Conservation (phyloP, 2,888 invertebrate genomes). For the Acrocyrtus sp. region DNA sequence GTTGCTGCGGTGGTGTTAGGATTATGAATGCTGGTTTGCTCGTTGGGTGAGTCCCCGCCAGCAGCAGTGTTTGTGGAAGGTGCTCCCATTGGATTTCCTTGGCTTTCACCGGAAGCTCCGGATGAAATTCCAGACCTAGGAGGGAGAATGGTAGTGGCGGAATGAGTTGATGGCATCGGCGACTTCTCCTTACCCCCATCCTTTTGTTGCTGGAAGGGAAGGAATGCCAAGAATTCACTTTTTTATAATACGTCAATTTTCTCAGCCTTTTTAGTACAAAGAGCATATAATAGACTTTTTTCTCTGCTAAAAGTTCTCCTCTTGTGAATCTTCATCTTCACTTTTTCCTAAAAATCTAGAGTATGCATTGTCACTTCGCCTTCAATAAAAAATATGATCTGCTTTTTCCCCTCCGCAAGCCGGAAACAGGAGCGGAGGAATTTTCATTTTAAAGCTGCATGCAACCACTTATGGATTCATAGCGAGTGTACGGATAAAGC, state of each 20-base stretch:
- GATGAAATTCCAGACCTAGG: conserved; percentile 23
- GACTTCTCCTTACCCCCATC: conserved; percentile 5
- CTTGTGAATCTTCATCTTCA: too few relatives aligned
- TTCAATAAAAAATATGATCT: too few relatives aligned
- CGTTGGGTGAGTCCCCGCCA: neutral
- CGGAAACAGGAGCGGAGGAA: too few relatives aligned
- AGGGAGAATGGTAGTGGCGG: conserved; percentile 6
- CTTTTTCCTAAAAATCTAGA: too few relatives aligned
- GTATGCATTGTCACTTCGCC: too few relatives aligned
- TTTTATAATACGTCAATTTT: too few relatives aligned
- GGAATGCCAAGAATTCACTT: too few relatives aligned
- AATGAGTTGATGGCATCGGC: conserved; percentile 29
- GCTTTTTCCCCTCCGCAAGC: too few relatives aligned
- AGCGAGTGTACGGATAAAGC: too few relatives aligned
- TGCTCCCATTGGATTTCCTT: conserved; percentile 1
- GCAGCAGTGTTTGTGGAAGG: conserved; percentile 6
- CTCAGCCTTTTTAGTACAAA: neutral
- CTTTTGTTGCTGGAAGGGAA: neutral
- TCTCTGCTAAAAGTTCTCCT: neutral
- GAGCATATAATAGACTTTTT: neutral
- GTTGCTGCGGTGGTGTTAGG: conserved; percentile 29
- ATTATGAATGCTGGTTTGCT: conserved; percentile 31
- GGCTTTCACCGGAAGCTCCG: conserved; percentile 17
- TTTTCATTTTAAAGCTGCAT: too few relatives aligned
- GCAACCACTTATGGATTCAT: too few relatives aligned